Percentiles rank a stretch among this genome's conserved stretches.
Evolutionary conservation across 1,140 invertebrate species (phyloP).

Genomic region (Zaprionus capensis): DNA sequence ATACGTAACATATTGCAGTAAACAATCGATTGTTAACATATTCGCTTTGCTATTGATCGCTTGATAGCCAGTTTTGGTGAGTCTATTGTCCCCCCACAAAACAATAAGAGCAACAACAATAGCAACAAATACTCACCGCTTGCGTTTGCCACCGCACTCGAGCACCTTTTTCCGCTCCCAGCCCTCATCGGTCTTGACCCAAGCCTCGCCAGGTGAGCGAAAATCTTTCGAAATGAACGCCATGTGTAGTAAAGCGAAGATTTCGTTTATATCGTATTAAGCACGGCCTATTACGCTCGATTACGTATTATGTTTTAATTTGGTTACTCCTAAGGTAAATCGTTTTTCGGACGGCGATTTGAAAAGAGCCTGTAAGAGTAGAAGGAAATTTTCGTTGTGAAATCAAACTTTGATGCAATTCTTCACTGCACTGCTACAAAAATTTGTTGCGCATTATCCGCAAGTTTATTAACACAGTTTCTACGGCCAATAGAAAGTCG

Average conservation of each 20-base stretch:
- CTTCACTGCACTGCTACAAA: conserved; percentile 33
- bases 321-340: conserved; percentile 40
- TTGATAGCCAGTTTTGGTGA: conserved; percentile 24
- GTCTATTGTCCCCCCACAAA: conserved; percentile 16
- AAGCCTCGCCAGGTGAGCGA: conserved; percentile 98
- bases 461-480: conserved; percentile 17
- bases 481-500: neutral
- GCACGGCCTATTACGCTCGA: conserved; percentile 45
- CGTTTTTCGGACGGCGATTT: conserved; percentile 70
- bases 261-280: conserved; percentile 12
- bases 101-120: conserved; percentile 4
- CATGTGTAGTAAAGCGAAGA: conserved; percentile 86
- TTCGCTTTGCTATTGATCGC: neutral
- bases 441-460: conserved; percentile 64
- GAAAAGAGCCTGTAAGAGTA: conserved; percentile 60
- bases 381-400: conserved; percentile 24
- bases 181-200: conserved; percentile 98
- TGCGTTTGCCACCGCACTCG: conserved; percentile 89
- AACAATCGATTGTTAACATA: conserved; percentile 16
- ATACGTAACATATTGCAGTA: conserved; percentile 14
- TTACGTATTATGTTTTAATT: conserved; percentile 37
- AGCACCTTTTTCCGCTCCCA: conserved; percentile 98
- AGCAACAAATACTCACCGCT: conserved; percentile 84
- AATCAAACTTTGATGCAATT: conserved; percentile 64
- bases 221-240: conserved; percentile 97